Base-by-base conservation (phyloP, 1,140 invertebrate species). In the Nilaparvata lugens region DNA sequence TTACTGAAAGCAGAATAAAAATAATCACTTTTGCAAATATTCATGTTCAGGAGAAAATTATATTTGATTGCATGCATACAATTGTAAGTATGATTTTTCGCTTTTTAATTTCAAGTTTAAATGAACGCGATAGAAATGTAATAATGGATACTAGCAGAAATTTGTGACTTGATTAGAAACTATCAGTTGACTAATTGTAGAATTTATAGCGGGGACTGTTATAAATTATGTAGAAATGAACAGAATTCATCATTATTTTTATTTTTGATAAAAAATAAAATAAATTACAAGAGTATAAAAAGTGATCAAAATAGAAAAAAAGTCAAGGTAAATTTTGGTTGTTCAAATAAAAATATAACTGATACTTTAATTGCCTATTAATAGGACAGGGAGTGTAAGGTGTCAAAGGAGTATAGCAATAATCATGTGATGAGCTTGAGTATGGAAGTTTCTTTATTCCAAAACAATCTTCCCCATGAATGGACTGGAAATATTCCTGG, bases 381-480 rank as follows among this genome's bases (percentile, higher is more conserved):
- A 6, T 48, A 48, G 45, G 45, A 48, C 45, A 48, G 45, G 45
- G 21, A 48, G 21, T 48, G 21, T 19, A 48, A 23, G 45, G 16
- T 19, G 45, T 48, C 16, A 18, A 48, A 48, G 21, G 45, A 23
- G 21, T 9, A 48, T 19, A 48, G 6, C 45, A 48, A 48, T 48
- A 48, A 48, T 48, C 16, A 19, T 66, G 65, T 69, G 67, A 45
- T 63, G 63, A 63, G 66, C 66, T 68, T 68, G 62, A 64, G 58
- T 62, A 60, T 63, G 64, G 68, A 66, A 77, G 77, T 74, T 77
- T 74, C 73, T 73, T 69, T 78, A 71, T 76, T 78, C 48, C 78
- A 78, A 74, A 75, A 77, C 73, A 73, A 68, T 71, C 71, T 72
- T 69, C 69, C 71, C 67, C 70, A 70, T 67, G 68, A 71, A 69